Evolutionary conservation across 1,140 invertebrate genomes (phyloP).

Genomic region (Drosophila albomicans): DNA sequence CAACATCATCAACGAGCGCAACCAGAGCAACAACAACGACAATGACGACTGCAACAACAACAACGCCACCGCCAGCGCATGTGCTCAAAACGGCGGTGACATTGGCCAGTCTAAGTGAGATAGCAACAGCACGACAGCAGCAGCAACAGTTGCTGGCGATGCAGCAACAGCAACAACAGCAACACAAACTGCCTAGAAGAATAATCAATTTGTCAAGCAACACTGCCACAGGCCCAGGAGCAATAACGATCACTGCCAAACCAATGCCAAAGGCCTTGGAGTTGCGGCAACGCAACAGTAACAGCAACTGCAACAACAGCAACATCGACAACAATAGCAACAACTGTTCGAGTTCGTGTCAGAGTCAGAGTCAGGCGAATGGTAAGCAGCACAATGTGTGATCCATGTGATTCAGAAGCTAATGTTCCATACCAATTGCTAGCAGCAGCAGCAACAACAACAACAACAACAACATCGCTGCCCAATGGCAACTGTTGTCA

Average conservation of each 20-base stretch:
- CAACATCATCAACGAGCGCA: constrained; percentile 25
- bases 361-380: constrained; percentile 53
- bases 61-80: constrained; percentile 72
- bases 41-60: constrained; percentile 28
- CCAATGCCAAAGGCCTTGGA: constrained; percentile 31
- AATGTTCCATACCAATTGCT: constrained; percentile 39
- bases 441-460: constrained; percentile 44
- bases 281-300: constrained; percentile 29
- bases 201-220: constrained; percentile 70
- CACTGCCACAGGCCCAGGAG: constrained; percentile 45
- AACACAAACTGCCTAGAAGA: constrained; percentile 66
- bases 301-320: constrained; percentile 36
- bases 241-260: constrained; percentile 50
- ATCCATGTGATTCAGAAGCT: constrained; percentile 45
- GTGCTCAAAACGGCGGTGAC: constrained; percentile 81
- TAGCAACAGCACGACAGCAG: constrained; percentile 73
- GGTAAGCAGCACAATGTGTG: constrained; percentile 74
- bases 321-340: constrained; percentile 40
- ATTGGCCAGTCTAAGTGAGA: constrained; percentile 77
- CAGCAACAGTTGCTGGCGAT: constrained; percentile 66
- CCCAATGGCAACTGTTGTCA: constrained; percentile 64
- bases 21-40: constrained; percentile 35
- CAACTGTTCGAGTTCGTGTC: constrained; percentile 20
- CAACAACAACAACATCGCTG: constrained; percentile 42
- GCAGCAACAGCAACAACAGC: constrained; percentile 56